Evolutionary conservation across 2,113 vertebrate genomes (phyloP), one percentile per base, ranked within the genome.

Genomic region (Phyllostomus discolor): DNA sequence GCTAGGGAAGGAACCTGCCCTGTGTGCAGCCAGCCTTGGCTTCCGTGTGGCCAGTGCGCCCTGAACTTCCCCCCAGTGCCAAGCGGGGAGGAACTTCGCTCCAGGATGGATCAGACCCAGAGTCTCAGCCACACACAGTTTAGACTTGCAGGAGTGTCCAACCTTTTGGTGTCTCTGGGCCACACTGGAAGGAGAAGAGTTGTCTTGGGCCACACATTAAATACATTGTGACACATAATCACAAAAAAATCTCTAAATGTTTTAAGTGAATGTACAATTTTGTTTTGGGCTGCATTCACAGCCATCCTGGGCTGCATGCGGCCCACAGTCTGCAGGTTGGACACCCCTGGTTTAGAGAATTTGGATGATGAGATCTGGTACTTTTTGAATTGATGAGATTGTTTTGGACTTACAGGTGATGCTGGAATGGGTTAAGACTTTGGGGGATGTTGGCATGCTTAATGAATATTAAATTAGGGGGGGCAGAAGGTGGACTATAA

Each of bases 31-130:
- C n/a, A 7, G 70, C 43, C 67, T 43, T 41, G 69, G 41, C 43
- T 38, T 54, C 31, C 35, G 2, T 0, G 11, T 19, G 54, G 31
- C 54, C 41, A 50, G 17, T 1, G 20, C 24, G 7, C 9, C 52
- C 76, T 31, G 38, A n/a, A 19, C 33, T 80, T 43, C 28, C 89
- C 43, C 33, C 54, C 4, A n/a, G 52, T 17, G 28, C 50, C 64
- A 66, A 38, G 52, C 12, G 2, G n/a, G 85, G 35, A 50, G 46
- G 54, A 76, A 70, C 79, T 86, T 72, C 43, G 46, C 4, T 11
- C 19, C 26, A 70, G 31, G 33, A 14, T 24, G 20, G 69, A 64
- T 50, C 54, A 69, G 50, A 73, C 35, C 28, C 67, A 31, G 12
- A 84, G 64, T 88, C 81, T 38, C 35, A 43, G 5, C 17, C 41